Conservation (phyloP, 2,797 vertebrate species). For the Oreochromis mossambicus region DNA sequence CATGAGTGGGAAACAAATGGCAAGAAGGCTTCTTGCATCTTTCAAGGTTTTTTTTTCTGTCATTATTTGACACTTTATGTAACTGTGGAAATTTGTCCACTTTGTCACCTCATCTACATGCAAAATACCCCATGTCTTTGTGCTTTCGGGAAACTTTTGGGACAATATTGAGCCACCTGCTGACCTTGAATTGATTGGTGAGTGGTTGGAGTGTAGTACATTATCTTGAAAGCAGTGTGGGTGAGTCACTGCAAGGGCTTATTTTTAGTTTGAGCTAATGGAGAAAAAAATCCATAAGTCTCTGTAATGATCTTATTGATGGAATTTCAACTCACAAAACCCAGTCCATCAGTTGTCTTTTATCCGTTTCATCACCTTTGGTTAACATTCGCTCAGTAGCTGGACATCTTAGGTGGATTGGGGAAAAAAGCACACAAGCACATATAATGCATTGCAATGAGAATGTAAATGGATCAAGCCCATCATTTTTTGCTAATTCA, state of each 20-base stretch:
- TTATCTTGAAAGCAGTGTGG: slow-evolving; percentile 33
- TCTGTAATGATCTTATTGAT: slow-evolving; percentile 30
- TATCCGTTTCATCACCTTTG: background rate
- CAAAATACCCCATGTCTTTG: slow-evolving; percentile 5
- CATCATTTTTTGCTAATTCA: background rate
- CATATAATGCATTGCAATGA: background rate
- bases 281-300: slow-evolving; percentile 23
- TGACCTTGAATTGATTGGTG: slow-evolving; percentile 62
- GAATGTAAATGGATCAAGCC: background rate
- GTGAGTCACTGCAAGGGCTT: slow-evolving; percentile 10
- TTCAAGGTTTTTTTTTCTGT: slow-evolving; percentile 15
- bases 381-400: background rate
- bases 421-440: background rate
- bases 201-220: slow-evolving; percentile 22
- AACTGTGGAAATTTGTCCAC: background rate
- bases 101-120: slow-evolving; percentile 23
- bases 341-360: slow-evolving; percentile 14
- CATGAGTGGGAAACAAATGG: slow-evolving; percentile 1
- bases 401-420: background rate
- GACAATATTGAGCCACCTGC: slow-evolving; percentile 17
- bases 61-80: slow-evolving; percentile 8
- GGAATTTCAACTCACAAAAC: background rate
- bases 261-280: slow-evolving; percentile 18
- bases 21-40: slow-evolving; percentile 18
- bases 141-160: slow-evolving; percentile 19